phyloP scores from a whole-genome alignment of 2,797 vertebrate genomes.

The Chromobotia macracanthus region DNA sequence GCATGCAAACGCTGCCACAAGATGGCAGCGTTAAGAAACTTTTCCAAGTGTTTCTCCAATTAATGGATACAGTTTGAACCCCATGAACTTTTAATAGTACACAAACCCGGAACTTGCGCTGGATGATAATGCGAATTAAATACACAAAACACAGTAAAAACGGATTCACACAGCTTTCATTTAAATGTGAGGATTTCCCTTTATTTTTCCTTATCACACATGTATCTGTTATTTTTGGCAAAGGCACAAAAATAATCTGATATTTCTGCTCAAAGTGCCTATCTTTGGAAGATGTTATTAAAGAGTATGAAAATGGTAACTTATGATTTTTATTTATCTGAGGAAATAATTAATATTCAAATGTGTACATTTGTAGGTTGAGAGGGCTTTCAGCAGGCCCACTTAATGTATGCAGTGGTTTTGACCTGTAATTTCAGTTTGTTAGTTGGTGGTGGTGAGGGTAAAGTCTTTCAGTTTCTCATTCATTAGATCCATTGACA shows the following conservation, averaged over 20 bases:
- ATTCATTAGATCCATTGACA: slow-evolving; percentile 45
- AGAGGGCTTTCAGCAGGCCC: neutral
- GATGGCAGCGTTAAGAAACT: slow-evolving; percentile 26
- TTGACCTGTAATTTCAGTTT: slow-evolving; percentile 49
- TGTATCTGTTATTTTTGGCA: too few relatives aligned
- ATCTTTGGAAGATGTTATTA: too few relatives aligned
- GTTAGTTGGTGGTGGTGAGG: slow-evolving; percentile 40
- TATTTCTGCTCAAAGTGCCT: too few relatives aligned
- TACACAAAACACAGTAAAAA: too few relatives aligned
- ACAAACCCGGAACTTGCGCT: too few relatives aligned
- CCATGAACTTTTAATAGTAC: neutral
- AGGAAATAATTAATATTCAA: neutral
- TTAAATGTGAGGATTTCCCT: too few relatives aligned
- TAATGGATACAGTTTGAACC: neutral
- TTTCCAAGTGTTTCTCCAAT: neutral
- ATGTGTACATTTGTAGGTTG: neutral
- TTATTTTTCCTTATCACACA: too few relatives aligned
- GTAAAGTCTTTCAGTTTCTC: slow-evolving; percentile 41
- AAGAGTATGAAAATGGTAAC: too few relatives aligned
- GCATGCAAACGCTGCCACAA: slow-evolving; percentile 17
- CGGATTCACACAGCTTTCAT: too few relatives aligned
- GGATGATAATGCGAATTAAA: neutral
- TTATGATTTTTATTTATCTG: too few relatives aligned
- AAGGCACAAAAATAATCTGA: too few relatives aligned
- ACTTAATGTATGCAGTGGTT: slow-evolving; percentile 25